A percentile compares a stretch with the other conserved stretches of the same genome.
Evolutionary conservation across 1,140 invertebrate species (phyloP).

Genomic region (Gryon sp.): DNA sequence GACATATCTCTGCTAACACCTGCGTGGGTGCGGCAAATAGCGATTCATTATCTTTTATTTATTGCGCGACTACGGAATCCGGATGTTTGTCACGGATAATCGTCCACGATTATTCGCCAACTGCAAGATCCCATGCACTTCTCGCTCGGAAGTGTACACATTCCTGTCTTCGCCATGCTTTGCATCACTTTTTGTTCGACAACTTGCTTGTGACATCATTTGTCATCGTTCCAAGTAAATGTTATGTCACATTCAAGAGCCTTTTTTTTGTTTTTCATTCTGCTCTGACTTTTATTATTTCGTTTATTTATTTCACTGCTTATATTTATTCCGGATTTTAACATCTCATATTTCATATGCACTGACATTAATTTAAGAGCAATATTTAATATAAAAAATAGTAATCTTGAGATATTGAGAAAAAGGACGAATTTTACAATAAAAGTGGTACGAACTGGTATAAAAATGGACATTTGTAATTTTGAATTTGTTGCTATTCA

Average conservation of each 20-base stretch:
- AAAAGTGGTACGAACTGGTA: no score
- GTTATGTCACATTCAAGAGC: conserved; percentile 14
- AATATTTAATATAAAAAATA: no score
- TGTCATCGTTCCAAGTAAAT: conserved; percentile 25
- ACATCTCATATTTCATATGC: no score
- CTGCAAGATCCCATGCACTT: no score
- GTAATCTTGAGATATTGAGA: no score
- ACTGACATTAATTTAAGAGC: no score
- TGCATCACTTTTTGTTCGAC: conserved; percentile 10
- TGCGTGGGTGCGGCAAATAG: conserved; percentile 62
- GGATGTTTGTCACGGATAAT: conserved; percentile 50
- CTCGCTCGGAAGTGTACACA: conserved; percentile 15
- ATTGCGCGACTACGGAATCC: conserved; percentile 55
- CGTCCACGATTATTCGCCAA: conserved; percentile 14
- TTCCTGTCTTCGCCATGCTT: not conserved
- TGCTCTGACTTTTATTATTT: no score
- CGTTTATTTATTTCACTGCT: no score
- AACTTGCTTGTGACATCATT: conserved; percentile 14
- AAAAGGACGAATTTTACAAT: no score
- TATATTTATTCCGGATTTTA: no score
- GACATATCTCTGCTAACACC: conserved; percentile 55
- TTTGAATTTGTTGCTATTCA: no score
- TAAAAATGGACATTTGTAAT: no score
- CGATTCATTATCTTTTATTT: conserved; percentile 66
- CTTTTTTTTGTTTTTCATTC: not conserved